phyloP scores from a whole-genome alignment of 1,140 invertebrate genomes.

The Spodoptera litura region DNA sequence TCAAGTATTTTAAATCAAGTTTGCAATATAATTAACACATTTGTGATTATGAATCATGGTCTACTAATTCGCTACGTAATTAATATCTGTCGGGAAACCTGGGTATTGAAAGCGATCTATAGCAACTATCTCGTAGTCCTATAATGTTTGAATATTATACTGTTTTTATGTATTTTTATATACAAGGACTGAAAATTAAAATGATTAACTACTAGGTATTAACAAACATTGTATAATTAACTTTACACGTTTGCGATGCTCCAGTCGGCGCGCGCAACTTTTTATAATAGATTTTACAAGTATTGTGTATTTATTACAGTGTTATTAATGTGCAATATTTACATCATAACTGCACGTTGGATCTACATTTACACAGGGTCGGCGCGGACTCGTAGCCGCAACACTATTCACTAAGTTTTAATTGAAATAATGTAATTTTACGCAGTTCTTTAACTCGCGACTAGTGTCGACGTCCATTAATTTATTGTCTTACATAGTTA shows the following conservation, averaged over 20 bases:
- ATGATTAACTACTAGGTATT: constrained; percentile 39
- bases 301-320: constrained; percentile 30
- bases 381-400: too few species aligned
- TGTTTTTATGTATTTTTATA: constrained; percentile 46
- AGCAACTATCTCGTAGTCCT: constrained; percentile 1
- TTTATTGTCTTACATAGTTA: too few species aligned
- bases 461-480: too few species aligned
- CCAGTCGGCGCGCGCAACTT: constrained; percentile 19
- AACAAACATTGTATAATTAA: constrained; percentile 38
- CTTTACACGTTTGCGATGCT: constrained; percentile 6
- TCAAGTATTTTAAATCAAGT: neutral
- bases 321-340: constrained; percentile 32
- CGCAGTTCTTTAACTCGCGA: too few species aligned
- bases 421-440: too few species aligned
- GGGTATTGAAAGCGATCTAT: neutral
- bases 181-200: constrained; percentile 45
- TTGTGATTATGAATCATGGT: neutral
- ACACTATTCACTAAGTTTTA: too few species aligned
- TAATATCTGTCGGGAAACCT: neutral
- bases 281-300: constrained; percentile 31
- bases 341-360: constrained; percentile 3
- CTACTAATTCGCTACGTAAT: neutral
- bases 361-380: constrained; percentile 1
- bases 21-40: neutral
- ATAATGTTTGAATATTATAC: constrained; percentile 23